Evolutionary conservation across 2,113 vertebrate species (phyloP), one percentile per base, ranked within the genome.

Genomic region (Rhea americana): DNA sequence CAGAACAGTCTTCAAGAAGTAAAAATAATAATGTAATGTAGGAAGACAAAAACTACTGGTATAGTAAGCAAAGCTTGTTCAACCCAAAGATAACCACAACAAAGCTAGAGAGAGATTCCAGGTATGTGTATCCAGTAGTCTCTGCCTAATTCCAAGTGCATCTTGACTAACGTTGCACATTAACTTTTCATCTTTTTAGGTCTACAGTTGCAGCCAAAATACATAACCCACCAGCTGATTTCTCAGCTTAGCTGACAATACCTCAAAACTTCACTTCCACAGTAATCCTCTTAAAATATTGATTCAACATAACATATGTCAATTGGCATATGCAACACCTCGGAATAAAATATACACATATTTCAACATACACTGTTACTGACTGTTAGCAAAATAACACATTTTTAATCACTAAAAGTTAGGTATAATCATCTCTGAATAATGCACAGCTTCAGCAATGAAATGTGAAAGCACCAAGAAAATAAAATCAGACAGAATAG

Each of bases 11-110:
- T 47, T 89, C 67, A 65, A 39, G 39, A 8, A 50, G n/a, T 39
- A 75, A 85, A 7, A 16, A n/a, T 11, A 9, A 1, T 4, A 39
- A 5, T 14, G 21, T 3, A 7, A 21, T 9, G 45, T 0, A 24
- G n/a, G 0, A 5, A 51, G 53, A 22, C 25, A 56, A 56, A 73
- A 48, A 32, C 2, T 3, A 10, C 37, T 7, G 32, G 19, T 14
- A 48, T 6, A 9, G n/a, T 1, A 6, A 41, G 56, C 43, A 24
- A 5, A 65, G 15, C 39, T 4, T 7, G 17, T 17, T 78, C 51
- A 79, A 88, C 5, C 41, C 21, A 3, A n/a, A 68, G 1, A 14
- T 45, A 28, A 43, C 53, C 7, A 24, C 5, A 20, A 28, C 19
- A 59, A 32, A 77, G 50, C 50, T 19, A 37, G 5, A 13, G 41